Base-by-base conservation (phyloP, 1,140 invertebrate species). In the Cotesia chilonis region DNA sequence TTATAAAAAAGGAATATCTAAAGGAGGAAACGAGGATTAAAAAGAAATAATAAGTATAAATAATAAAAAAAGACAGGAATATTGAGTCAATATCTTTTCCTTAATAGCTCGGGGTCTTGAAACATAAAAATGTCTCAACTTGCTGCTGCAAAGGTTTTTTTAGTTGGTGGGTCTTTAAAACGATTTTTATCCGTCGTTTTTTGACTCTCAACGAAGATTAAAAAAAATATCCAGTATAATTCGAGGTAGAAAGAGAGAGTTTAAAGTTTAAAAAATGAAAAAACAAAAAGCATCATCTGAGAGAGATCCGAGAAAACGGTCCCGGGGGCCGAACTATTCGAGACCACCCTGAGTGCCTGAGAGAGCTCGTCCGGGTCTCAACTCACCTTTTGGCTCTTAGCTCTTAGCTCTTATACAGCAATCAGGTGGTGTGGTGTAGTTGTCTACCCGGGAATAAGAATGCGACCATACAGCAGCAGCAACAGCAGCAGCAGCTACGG, bases 91-190 rank as follows among this genome's bases (percentile, higher is more conserved):
- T 81, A 80, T 81, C 75, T 81, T 71, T 74, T 71, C 76, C 20
- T 55, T 14, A 65, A 28, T 20, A 17, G n/a, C 41, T 7, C 68
- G 36, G 75, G 78, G 41, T 47, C 7, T 47, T 69, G 75, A 70
- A 79, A 81, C 78, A 79, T 80, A 81, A 82, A 82, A 82, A 81
- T 82, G 81, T 82, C 81, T 82, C 80, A 81, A 81, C 80, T 81
- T 82, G 77, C 75, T 75, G 71, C 59, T 47, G 35, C 28, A 5
- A 61, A 60, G 54, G 64, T 54, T 37, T 74, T 78, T 14, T 38
- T 38, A 37, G 7, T 63, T 64, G n/a, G 28, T 28, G 5, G 20
- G 20, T 69, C 41, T 69, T 60, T 69, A 10, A 37, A 12, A 41
- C 4, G 41, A 35, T 51, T 51, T 70, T 64, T 64, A 57, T 69